Evolutionary conservation across 2,888 invertebrate species (phyloP).

Genomic region (Mantis religiosa): DNA sequence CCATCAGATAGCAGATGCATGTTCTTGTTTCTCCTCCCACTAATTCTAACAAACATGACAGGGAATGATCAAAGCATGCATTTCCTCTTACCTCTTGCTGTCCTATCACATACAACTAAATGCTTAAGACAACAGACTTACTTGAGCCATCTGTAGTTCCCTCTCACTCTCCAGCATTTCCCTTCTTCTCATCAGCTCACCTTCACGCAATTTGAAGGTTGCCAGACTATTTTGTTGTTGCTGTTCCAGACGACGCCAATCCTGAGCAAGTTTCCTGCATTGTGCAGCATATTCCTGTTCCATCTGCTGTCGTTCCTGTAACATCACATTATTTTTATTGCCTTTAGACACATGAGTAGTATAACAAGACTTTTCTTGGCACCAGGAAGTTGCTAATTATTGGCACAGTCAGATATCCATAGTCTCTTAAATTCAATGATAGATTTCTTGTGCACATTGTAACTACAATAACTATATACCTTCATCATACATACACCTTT

Average conservation of each 20-base stretch:
- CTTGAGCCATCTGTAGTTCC: constrained; percentile 48
- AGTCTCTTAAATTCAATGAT: too few relatives aligned
- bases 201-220: constrained; percentile 55
- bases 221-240: constrained; percentile 58
- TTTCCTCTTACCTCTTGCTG: background rate
- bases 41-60: background rate
- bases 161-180: constrained; percentile 52
- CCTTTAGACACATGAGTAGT: too few relatives aligned
- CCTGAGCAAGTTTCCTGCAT: constrained; percentile 48
- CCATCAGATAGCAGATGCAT: background rate
- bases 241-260: constrained; percentile 56
- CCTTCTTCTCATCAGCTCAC: constrained; percentile 50
- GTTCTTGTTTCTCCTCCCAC: background rate
- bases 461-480: too few relatives aligned
- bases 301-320: constrained; percentile 49
- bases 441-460: too few relatives aligned
- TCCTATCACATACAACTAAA: too few relatives aligned
- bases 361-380: background rate
- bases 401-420: too few relatives aligned
- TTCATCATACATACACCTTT: too few relatives aligned
- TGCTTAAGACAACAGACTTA: constrained; percentile 40
- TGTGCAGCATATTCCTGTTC: constrained; percentile 67
- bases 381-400: too few relatives aligned
- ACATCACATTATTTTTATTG: background rate
- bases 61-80: background rate